These are phyloP conservation scores for Cyclina sinensis DNA, from an alignment of 1,140 invertebrate species.

Conservation along the genomic window DNA sequence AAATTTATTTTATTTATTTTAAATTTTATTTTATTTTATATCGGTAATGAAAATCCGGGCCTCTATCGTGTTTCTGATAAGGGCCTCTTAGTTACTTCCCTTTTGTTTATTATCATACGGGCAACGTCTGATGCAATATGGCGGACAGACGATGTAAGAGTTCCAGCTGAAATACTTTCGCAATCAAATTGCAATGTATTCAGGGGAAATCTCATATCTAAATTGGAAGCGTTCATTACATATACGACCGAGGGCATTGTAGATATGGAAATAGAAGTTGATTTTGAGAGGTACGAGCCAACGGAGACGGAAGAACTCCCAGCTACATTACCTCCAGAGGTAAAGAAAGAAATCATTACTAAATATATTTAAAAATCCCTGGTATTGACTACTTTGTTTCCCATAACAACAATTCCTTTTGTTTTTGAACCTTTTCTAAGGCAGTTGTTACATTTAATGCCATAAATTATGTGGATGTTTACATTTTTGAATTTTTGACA, in stretches of 20 bases:
- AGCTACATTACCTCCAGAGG: constrained; percentile 89
- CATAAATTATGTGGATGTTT: no score
- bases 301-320: constrained; percentile 81
- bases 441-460: no score
- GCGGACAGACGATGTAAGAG: constrained; percentile 56
- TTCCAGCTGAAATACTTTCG: constrained; percentile 65
- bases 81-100: constrained; percentile 35
- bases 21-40: no score
- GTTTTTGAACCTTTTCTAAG: no score
- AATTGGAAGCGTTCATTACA: constrained; percentile 74
- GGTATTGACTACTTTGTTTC: no score
- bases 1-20: no score
- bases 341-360: constrained; percentile 58
- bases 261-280: constrained; percentile 37
- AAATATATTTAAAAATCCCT: no score
- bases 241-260: constrained; percentile 49
- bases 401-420: no score
- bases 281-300: constrained; percentile 25
- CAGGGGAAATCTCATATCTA: constrained; percentile 77
- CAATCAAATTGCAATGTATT: constrained; percentile 78
- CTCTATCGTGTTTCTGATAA: no score
- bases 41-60: no score
- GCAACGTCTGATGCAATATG: constrained; percentile 67
- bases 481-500: no score
- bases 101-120: constrained; percentile 62